Conservation (phyloP, 2,888 invertebrate genomes). For the Amphipyra tragopoginis region DNA sequence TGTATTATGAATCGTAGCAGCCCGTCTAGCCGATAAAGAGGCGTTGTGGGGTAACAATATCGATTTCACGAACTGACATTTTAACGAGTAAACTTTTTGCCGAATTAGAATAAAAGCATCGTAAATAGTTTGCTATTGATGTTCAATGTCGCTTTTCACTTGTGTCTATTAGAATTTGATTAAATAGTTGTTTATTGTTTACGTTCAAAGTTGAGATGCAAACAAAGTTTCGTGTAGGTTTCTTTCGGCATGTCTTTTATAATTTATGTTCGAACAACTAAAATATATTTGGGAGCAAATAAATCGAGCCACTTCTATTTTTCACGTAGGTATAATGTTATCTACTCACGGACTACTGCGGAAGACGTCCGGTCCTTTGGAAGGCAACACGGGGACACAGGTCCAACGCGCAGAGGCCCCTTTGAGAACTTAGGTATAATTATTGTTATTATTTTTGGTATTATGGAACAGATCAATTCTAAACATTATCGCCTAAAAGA, state of each 20-base stretch:
- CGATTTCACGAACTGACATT: slow-evolving; percentile 55
- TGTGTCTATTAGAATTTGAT: slow-evolving; percentile 20
- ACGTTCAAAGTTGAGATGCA: slow-evolving; percentile 6
- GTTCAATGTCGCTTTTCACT: slow-evolving; percentile 23
- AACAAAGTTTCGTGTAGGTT: slow-evolving; percentile 12
- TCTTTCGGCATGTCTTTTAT: slow-evolving; percentile 6
- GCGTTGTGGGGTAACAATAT: slow-evolving; percentile 36
- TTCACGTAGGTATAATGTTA: too few relatives aligned
- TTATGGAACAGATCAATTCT: too few relatives aligned
- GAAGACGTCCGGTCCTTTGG: too few relatives aligned
- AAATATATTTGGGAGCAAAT: too few relatives aligned
- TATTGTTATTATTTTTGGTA: too few relatives aligned
- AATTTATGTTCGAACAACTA: too few relatives aligned
- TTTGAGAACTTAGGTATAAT: too few relatives aligned
- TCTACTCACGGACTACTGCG: too few relatives aligned
- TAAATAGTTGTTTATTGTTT: slow-evolving; percentile 13
- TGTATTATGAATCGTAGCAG: slow-evolving; percentile 18
- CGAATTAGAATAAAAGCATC: slow-evolving; percentile 32
- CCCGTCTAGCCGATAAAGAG: slow-evolving; percentile 34
- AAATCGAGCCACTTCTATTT: too few relatives aligned
- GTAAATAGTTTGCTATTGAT: slow-evolving; percentile 19
- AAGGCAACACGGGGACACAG: too few relatives aligned
- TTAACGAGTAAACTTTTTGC: slow-evolving; percentile 51
- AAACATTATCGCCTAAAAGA: too few relatives aligned
- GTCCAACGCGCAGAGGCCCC: too few relatives aligned